These are phyloP conservation scores for Chamaetylas fuelleborni DNA, from an alignment of 2,113 vertebrate species.

Conservation along the genomic window DNA sequence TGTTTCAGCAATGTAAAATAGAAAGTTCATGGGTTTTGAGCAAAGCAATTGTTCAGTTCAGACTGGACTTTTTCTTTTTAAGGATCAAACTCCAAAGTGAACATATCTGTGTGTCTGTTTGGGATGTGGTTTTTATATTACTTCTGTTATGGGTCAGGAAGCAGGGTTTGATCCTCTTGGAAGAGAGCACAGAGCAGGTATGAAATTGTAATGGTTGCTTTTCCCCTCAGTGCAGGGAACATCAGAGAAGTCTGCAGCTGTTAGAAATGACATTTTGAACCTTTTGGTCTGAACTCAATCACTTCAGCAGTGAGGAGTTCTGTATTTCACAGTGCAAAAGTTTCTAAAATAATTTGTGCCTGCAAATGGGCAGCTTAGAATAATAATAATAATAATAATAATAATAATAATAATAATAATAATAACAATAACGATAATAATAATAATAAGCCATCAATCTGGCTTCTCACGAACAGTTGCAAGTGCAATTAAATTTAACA, in stretches of 20 bases:
- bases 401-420: not conserved
- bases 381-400: not conserved
- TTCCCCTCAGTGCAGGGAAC: not conserved
- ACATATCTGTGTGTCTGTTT: fast-evolving
- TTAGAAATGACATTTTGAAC: not conserved
- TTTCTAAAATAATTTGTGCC: not conserved
- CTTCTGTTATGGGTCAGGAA: not conserved
- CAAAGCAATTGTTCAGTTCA: not conserved
- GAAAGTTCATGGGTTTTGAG: not conserved
- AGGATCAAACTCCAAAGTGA: not conserved
- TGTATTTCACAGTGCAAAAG: not conserved
- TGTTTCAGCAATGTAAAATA: not conserved
- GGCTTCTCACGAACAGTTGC: not conserved
- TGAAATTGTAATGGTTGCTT: not conserved
- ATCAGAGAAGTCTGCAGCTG: not conserved
- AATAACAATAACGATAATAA: not conserved
- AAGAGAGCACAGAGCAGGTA: not conserved
- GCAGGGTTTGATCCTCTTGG: not conserved
- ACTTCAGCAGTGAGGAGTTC: not conserved
- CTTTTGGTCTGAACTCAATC: not conserved
- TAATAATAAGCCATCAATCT: not conserved
- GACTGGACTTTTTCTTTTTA: not conserved
- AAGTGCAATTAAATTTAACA: not conserved
- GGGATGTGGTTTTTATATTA: not conserved
- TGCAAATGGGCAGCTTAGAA: not conserved